Conservation (phyloP, 2,888 invertebrate species). For the Buathra laborator region DNA sequence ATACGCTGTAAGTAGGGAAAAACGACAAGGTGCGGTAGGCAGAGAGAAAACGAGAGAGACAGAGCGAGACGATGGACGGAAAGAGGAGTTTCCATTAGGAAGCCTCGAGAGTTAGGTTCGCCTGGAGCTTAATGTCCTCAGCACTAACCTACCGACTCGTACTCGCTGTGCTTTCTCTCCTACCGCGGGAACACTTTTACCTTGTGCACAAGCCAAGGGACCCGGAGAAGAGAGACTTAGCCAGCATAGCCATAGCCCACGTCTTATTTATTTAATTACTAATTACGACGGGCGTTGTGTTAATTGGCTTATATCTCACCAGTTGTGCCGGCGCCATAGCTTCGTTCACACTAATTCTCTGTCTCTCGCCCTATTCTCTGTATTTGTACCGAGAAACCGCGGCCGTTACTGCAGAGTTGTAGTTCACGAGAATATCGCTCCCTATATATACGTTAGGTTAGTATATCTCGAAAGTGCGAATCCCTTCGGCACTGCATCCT, state of each 20-base stretch:
- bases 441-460: not conserved
- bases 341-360: slow-evolving; percentile 37
- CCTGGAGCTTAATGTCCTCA: slow-evolving; percentile 65
- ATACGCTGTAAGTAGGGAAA: slow-evolving; percentile 18
- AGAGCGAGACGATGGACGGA: slow-evolving; percentile 33
- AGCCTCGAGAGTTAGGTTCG: slow-evolving; percentile 47
- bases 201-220: not conserved
- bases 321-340: not conserved
- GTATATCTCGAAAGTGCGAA: not conserved
- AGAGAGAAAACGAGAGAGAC: not conserved
- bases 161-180: slow-evolving; percentile 28
- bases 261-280: slow-evolving; percentile 71
- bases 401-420: slow-evolving; percentile 1
- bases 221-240: slow-evolving; percentile 19
- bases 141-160: slow-evolving; percentile 49
- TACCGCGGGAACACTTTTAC: slow-evolving; percentile 57
- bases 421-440: slow-evolving; percentile 26
- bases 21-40: slow-evolving; percentile 17
- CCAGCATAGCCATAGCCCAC: slow-evolving; percentile 37
- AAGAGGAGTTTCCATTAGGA: slow-evolving; percentile 55
- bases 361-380: slow-evolving; percentile 1
- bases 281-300: slow-evolving; percentile 65
- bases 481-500: not conserved
- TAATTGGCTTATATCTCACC: slow-evolving; percentile 69
- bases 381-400: slow-evolving; percentile 6